These are phyloP conservation scores for Phrynocephalus versicolor DNA, from an alignment of 2,113 vertebrate species.

Conservation along the genomic window DNA sequence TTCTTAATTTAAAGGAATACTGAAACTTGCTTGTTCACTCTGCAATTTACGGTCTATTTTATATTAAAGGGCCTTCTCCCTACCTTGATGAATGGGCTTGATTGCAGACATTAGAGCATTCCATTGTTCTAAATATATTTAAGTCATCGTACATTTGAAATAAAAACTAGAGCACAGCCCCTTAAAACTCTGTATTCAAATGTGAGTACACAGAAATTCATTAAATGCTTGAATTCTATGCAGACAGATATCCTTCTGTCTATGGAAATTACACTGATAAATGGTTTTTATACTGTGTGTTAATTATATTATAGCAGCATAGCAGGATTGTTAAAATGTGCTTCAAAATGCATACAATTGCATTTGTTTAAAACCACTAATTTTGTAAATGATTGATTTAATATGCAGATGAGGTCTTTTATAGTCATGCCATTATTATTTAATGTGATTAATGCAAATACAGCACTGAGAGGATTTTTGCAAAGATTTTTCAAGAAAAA, in stretches of 20 bases:
- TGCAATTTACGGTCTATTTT: too few species aligned
- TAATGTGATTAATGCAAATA: not conserved
- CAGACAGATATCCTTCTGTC: not conserved
- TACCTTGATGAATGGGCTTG: conserved; percentile 13
- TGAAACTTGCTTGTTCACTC: conserved; percentile 41
- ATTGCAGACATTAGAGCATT: conserved; percentile 36
- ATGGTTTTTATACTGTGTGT: not conserved
- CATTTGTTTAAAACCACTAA: not conserved
- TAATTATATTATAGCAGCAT: not conserved
- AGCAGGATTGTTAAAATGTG: not conserved
- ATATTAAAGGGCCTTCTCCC: too few species aligned
- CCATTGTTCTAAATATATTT: conserved; percentile 51
- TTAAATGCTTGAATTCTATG: conserved; percentile 11
- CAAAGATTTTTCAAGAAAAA: not conserved
- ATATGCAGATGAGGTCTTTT: not conserved
- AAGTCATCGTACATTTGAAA: conserved; percentile 53
- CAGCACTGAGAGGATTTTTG: not conserved
- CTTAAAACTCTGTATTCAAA: not conserved
- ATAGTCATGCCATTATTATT: not conserved
- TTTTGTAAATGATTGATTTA: not conserved
- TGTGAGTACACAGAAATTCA: conserved; percentile 27
- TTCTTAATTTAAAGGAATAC: conserved; percentile 39
- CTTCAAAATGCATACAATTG: not conserved
- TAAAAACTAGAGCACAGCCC: conserved; percentile 23
- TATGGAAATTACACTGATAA: conserved; percentile 29